phyloP scores from a whole-genome alignment of 1,140 invertebrate species.

The Elysia chlorotica region DNA sequence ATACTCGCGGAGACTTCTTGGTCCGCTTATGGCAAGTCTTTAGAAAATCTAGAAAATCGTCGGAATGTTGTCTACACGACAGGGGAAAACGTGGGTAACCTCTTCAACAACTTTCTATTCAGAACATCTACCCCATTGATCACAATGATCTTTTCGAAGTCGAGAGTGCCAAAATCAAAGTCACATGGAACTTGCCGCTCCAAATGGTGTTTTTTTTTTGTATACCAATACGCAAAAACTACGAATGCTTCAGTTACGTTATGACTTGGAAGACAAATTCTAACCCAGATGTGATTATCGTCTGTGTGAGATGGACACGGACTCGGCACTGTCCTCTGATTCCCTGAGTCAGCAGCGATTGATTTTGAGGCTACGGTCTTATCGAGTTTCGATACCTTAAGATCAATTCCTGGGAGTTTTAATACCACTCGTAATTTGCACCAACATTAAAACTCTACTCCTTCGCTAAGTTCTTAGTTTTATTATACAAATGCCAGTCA shows the following conservation, averaged over 20 bases:
- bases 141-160: background rate
- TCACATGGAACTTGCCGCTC: conserved; percentile 13
- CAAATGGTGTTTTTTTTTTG: conserved; percentile 31
- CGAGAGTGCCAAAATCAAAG: background rate
- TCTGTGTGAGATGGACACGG: conserved; percentile 41
- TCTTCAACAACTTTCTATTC: background rate
- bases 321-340: conserved; percentile 22
- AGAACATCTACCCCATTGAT: background rate
- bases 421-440: no score
- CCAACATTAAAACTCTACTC: no score
- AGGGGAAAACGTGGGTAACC: background rate
- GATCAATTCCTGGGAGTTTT: no score
- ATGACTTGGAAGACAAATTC: conserved; percentile 36
- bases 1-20: conserved; percentile 37
- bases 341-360: no score
- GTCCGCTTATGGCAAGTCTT: conserved; percentile 24
- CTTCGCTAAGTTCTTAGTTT: no score
- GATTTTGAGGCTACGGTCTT: no score
- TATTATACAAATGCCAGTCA: no score
- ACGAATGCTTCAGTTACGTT: conserved; percentile 37
- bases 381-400: no score
- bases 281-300: conserved; percentile 26
- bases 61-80: conserved; percentile 18
- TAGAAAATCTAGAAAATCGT: conserved; percentile 32
- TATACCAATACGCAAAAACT: conserved; percentile 38